A percentile compares a stretch with the other conserved stretches of the same genome.
These are phyloP conservation scores for Baccha elongata DNA, from an alignment of 2,888 invertebrate species.

Conservation along the genomic window DNA sequence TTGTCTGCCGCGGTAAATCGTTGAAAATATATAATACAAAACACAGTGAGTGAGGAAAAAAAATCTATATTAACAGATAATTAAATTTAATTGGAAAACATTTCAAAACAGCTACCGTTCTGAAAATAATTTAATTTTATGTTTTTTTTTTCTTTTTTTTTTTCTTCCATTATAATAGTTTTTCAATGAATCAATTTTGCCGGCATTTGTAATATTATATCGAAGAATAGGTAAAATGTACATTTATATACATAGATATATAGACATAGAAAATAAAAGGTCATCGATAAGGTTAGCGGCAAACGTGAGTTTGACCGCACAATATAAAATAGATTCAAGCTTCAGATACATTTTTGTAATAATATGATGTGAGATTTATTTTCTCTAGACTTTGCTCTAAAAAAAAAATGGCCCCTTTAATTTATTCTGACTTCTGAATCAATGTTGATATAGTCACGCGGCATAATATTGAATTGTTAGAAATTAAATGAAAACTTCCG, in stretches of 20 bases:
- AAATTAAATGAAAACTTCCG: conserved; percentile 41
- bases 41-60: conserved; percentile 2
- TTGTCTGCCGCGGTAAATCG: conserved; percentile 54
- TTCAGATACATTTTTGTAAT: not conserved
- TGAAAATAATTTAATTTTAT: conserved; percentile 56
- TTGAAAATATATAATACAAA: conserved; percentile 11
- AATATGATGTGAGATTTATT: conserved; percentile 5
- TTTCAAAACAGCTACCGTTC: conserved; percentile 54
- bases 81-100: conserved; percentile 66
- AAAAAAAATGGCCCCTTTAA: not conserved
- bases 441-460: conserved; percentile 48
- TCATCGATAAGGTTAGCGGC: conserved; percentile 63
- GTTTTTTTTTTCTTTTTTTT: not conserved
- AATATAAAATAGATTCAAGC: not conserved
- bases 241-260: conserved; percentile 25
- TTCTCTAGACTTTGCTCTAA: conserved; percentile 27
- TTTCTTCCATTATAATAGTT: conserved; percentile 30
- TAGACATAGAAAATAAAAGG: conserved; percentile 31
- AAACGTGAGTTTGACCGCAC: conserved; percentile 64
- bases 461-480: conserved; percentile 15
- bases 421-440: not conserved
- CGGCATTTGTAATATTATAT: conserved; percentile 37
- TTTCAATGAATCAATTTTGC: conserved; percentile 46
- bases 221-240: conserved; percentile 27
- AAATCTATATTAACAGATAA: conserved; percentile 59